A percentile compares a stretch with the other conserved stretches of the same genome.
phyloP scores from a whole-genome alignment of 2,113 vertebrate species.

The Rhinogobius similis region DNA sequence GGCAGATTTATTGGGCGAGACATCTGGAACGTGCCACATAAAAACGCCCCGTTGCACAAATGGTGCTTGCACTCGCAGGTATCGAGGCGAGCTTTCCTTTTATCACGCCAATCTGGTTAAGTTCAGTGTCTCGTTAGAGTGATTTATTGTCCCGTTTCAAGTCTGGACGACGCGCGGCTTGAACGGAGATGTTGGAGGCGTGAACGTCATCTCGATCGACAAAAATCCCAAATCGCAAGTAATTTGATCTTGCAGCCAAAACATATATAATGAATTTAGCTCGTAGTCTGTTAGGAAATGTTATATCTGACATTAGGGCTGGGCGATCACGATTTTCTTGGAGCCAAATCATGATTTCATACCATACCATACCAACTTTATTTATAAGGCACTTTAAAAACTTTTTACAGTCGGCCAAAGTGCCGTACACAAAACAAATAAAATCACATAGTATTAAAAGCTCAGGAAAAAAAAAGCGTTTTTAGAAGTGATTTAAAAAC shows the following conservation, averaged over 20 bases:
- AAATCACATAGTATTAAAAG: no score
- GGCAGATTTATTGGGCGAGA: constrained; percentile 69
- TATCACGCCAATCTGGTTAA: constrained; percentile 41
- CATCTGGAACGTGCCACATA: constrained; percentile 70
- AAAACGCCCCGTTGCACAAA: constrained; percentile 66
- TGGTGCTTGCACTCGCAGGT: constrained; percentile 35
- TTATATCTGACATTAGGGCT: constrained; percentile 35
- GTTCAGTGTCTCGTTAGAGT: constrained; percentile 46
- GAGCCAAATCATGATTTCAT: no score
- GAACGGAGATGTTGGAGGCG: constrained; percentile 21
- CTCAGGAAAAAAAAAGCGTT: no score
- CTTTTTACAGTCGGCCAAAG: no score
- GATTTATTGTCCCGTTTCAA: constrained; percentile 31
- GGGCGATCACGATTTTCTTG: no score
- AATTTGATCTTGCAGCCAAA: constrained; percentile 54
- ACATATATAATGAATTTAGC: constrained; percentile 35
- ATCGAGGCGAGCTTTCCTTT: constrained; percentile 25
- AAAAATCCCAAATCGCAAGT: constrained; percentile 25
- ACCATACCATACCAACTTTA: no score
- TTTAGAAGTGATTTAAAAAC: no score
- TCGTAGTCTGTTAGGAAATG: constrained; percentile 15
- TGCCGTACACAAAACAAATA: no score
- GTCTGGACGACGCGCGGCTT: constrained; percentile 11
- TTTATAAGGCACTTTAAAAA: no score
- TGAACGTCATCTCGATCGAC: constrained; percentile 19